Conservation (phyloP, 2,113 vertebrate genomes). For the Monopterus albus region DNA sequence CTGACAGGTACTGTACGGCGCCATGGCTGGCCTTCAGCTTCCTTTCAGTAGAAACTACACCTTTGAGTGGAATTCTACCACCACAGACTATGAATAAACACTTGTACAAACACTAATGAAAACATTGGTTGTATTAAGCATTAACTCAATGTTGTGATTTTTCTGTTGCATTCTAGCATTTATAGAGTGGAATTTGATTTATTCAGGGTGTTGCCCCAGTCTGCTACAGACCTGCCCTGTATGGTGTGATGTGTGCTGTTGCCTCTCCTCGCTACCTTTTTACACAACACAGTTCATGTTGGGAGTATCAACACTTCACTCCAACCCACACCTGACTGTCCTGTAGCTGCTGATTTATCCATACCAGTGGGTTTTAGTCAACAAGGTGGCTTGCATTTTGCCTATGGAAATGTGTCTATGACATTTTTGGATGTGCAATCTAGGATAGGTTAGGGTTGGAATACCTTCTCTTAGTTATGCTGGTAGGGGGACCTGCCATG, state of each 20-base stretch:
- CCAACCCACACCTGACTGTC: no score
- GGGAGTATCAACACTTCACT: no score
- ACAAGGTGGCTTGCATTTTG: no score
- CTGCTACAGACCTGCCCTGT: conserved; percentile 22
- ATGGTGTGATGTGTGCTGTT: neutral
- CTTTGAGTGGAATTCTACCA: conserved; percentile 28
- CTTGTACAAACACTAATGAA: neutral
- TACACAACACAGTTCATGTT: neutral
- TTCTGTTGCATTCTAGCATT: neutral
- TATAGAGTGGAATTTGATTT: neutral
- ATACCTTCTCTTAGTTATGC: no score
- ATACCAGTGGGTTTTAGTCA: no score
- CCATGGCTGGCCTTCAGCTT: conserved; percentile 8
- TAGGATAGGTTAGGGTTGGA: no score
- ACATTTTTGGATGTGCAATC: no score
- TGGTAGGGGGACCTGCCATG: no score
- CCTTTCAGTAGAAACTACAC: conserved; percentile 2
- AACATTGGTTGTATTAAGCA: neutral
- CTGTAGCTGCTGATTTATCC: no score
- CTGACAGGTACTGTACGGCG: conserved; percentile 63
- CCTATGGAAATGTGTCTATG: no score
- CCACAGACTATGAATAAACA: neutral
- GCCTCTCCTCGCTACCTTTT: neutral
- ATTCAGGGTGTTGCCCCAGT: conserved; percentile 28
- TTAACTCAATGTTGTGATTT: neutral